Percentiles rank a stretch among this genome's conserved stretches.
Evolutionary conservation across 2,888 invertebrate species (phyloP).

Genomic region (Clusia tigrina): DNA sequence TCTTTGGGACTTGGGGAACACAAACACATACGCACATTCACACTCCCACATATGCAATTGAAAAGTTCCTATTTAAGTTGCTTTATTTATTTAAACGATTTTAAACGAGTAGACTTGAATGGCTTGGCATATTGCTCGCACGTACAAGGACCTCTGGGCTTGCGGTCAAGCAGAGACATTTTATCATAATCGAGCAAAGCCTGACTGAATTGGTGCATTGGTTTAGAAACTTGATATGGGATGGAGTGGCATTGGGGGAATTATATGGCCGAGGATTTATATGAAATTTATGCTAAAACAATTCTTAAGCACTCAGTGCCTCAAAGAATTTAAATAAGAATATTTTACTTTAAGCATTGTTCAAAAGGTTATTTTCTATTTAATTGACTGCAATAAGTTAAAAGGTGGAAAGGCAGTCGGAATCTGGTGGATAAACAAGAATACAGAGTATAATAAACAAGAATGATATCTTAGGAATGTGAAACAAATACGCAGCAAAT

Average conservation of each 20-base stretch:
- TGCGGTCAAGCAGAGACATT: conserved; percentile 19
- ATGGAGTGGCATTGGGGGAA: conserved; percentile 32
- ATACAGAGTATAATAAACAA: no score
- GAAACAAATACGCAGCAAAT: no score
- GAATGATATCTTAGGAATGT: no score
- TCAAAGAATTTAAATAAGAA: no score
- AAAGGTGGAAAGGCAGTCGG: no score
- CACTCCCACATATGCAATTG: conserved; percentile 3
- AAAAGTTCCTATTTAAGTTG: conserved; percentile 27
- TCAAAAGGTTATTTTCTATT: no score
- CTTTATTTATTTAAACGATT: conserved; percentile 25
- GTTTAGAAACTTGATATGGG: conserved; percentile 42
- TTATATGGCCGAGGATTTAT: conserved; percentile 20
- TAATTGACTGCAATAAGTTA: no score
- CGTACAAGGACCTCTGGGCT: neutral
- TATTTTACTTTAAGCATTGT: no score
- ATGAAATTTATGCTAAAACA: conserved; percentile 25
- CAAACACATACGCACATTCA: conserved; percentile 10
- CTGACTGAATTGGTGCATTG: conserved; percentile 34
- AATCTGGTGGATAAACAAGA: no score
- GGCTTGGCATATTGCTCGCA: neutral
- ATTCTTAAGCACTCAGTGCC: conserved; percentile 7
- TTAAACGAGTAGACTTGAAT: neutral
- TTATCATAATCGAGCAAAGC: conserved; percentile 22
- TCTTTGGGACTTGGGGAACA: conserved; percentile 7